phyloP scores from a whole-genome alignment of 2,797 vertebrate species.

The Ptychadena robeensis region DNA sequence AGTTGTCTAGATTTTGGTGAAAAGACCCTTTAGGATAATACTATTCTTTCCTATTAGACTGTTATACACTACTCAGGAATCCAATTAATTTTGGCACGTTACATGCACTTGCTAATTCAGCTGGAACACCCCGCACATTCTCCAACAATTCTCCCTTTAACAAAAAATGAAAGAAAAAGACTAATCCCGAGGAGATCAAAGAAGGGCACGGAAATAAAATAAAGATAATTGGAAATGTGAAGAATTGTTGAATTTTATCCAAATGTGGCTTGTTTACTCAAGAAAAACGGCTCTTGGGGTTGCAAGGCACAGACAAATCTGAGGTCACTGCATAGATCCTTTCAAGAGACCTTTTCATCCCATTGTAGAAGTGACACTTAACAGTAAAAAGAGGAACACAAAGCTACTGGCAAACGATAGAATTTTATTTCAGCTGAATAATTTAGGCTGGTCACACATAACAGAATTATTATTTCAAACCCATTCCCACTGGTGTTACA shows the following conservation, averaged over 20 bases:
- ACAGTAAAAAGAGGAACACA: conserved; percentile 8
- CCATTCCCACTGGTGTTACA: neutral
- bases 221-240: conserved; percentile 12
- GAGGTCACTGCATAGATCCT: neutral
- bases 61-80: neutral
- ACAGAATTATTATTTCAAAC: conserved; percentile 2
- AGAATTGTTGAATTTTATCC: conserved; percentile 10
- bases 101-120: neutral
- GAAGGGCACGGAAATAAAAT: neutral
- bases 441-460: conserved; percentile 11
- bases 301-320: neutral
- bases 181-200: conserved; percentile 3
- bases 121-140: neutral
- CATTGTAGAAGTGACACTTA: conserved; percentile 10
- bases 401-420: conserved; percentile 14
- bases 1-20: neutral
- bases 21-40: neutral
- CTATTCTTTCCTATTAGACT: neutral
- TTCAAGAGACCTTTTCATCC: conserved; percentile 12
- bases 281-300: neutral
- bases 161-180: neutral
- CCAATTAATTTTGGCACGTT: neutral
- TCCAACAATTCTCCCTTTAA: neutral
- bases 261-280: conserved; percentile 5
- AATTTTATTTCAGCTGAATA: conserved; percentile 19